Base-by-base conservation (phyloP, 2,113 vertebrate genomes). In the Cephalopterus ornatus region DNA sequence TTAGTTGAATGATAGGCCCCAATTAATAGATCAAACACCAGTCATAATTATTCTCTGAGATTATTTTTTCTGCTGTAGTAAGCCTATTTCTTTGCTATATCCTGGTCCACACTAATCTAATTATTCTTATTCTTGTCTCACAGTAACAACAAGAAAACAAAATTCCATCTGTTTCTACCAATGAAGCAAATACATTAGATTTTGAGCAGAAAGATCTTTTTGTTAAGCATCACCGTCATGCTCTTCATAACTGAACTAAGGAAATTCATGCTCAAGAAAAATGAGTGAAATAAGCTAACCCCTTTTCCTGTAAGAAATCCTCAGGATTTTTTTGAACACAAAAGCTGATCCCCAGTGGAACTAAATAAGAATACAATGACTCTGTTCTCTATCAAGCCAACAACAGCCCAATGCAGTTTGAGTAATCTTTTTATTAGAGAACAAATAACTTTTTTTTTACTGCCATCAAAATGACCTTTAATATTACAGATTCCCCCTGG, bases 11-110 rank as follows among this genome's bases (percentile, higher is more conserved):
- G 66, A 94, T 82, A 91, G 52, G 28, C 39, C 67, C 49, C 71
- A 91, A 89, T 86, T 81, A 94, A 94, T 68, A 93, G 80, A 92
- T 90, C 53, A 71, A 47, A 35, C 52, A 78, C 26, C 26, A 90
- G 39, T 41, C 52, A 53, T 67, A 74, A 93, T 87, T 86, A 91
- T 16, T 46, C 42, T 72, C 55, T 5, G 2, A 91, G 49, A 73
- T 12, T 0, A 73, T 68, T 76, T 91, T 33, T 85, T 85, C 47
- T 89, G 23, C 47, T 91, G 7, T 65, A 72, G 44, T 33, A 79
- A 88, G 58, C 32, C 19, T 32, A 68, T 74, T 95, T 84, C 61
- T 89, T 47, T 77, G n/a, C 41, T 94, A 44, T 19, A 72, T 71
- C 33, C 62, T 83, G 62, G 30, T 17, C 49, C 52, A 59, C 52